A percentile compares a stretch with the other conserved stretches of the same genome.
These are phyloP conservation scores for Dasyprocta punctata DNA, from an alignment of 2,113 vertebrate genomes.

Conservation along the genomic window DNA sequence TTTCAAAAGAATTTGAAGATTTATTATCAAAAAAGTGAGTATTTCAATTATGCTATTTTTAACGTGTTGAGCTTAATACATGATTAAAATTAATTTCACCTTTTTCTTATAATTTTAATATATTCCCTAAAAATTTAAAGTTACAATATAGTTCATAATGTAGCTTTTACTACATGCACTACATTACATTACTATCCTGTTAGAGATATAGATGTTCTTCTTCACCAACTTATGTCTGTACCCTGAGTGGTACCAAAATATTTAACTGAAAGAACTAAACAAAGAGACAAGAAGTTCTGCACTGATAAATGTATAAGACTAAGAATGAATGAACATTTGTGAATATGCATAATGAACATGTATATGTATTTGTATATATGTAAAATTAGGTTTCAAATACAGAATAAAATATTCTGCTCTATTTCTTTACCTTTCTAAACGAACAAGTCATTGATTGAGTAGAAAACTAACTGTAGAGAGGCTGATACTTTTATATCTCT, in stretches of 20 bases:
- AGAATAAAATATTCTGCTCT: not conserved
- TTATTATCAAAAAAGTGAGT: not conserved
- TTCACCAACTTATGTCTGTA: not conserved
- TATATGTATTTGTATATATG: not conserved
- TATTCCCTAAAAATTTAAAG: not conserved
- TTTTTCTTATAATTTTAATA: not conserved
- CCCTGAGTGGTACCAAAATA: not conserved
- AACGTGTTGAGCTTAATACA: not conserved
- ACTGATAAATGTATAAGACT: not conserved
- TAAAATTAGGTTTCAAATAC: not conserved
- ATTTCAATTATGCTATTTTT: not conserved
- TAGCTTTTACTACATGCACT: not conserved
- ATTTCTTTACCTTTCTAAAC: not conserved
- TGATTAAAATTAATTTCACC: not conserved
- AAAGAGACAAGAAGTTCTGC: not conserved
- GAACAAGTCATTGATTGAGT: not conserved
- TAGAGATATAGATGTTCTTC: not conserved
- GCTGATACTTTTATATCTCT: not conserved
- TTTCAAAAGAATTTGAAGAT: not conserved
- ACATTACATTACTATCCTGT: not conserved
- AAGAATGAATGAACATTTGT: not conserved
- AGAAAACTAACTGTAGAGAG: not conserved
- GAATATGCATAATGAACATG: not conserved
- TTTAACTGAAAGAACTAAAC: not conserved
- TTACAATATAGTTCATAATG: not conserved